These are phyloP conservation scores for Megalonaias nervosa DNA, from an alignment of 1,140 invertebrate genomes.

Conservation along the genomic window DNA sequence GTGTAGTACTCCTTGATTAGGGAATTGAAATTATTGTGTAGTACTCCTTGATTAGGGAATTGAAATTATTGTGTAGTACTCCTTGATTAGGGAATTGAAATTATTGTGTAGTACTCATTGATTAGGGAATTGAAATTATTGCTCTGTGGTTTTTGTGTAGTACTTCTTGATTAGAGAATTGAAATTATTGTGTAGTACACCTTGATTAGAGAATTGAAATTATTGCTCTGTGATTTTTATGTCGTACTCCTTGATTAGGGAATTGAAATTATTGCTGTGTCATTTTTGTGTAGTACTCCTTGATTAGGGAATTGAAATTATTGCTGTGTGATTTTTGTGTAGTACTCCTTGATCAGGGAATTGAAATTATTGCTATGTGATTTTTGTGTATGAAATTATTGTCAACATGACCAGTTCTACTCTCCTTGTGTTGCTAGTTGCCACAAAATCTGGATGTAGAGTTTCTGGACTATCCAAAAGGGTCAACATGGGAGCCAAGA, in stretches of 20 bases:
- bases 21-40: not conserved
- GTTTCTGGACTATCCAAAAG: slow-evolving; percentile 32
- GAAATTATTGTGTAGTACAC: too few species aligned
- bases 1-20: not conserved
- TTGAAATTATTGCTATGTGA: not conserved
- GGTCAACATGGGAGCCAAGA: slow-evolving; percentile 18
- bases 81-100: not conserved
- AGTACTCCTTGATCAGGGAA: not conserved
- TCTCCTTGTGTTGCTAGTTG: slow-evolving; percentile 1
- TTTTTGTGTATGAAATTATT: not conserved
- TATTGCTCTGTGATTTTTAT: not conserved
- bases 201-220: not conserved
- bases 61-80: not conserved
- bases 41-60: not conserved
- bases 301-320: too few species aligned
- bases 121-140: not conserved
- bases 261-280: not conserved
- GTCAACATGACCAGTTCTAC: too few species aligned
- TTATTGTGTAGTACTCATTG: not conserved
- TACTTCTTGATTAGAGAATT: too few species aligned
- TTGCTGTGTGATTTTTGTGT: too few species aligned
- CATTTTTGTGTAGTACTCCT: not conserved
- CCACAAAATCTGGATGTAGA: slow-evolving; percentile 19
- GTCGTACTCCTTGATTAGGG: not conserved
- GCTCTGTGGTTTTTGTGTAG: not conserved